These are phyloP conservation scores for Cryptomyrus ogoouensis DNA, from an alignment of 2,113 vertebrate species.

Conservation along the genomic window DNA sequence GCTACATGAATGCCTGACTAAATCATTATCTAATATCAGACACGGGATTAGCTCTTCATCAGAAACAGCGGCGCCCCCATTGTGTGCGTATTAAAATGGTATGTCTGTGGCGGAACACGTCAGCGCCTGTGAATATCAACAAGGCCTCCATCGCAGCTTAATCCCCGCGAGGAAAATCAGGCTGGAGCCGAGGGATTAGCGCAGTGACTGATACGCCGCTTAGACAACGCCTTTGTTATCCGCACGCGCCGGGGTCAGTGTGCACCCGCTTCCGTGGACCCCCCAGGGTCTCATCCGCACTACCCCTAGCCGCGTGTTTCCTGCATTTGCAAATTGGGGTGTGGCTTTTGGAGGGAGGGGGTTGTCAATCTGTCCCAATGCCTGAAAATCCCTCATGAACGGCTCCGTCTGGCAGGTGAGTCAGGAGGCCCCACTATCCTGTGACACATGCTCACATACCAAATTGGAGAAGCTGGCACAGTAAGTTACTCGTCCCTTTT, in stretches of 20 bases:
- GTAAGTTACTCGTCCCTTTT: background rate
- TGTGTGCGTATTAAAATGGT: background rate
- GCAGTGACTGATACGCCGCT: background rate
- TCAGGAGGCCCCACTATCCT: background rate
- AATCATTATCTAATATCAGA: conserved; percentile 15
- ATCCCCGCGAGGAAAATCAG: background rate
- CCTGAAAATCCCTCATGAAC: background rate
- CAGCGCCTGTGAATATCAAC: background rate
- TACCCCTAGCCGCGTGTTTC: background rate
- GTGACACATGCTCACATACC: background rate
- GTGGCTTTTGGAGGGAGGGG: background rate
- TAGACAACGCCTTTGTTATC: background rate
- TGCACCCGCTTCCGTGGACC: background rate
- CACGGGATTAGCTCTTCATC: background rate
- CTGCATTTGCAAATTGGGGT: background rate
- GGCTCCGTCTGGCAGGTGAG: background rate
- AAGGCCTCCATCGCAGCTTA: background rate
- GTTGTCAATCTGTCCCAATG: background rate
- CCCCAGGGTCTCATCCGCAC: too few relatives aligned
- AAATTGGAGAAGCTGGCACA: background rate
- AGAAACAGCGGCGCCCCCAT: background rate
- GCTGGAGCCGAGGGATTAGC: background rate
- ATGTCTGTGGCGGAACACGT: background rate
- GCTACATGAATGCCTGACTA: background rate
- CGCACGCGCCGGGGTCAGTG: background rate